These are phyloP conservation scores for Pammene aurita DNA, from an alignment of 2,888 invertebrate species.

Conservation along the genomic window DNA sequence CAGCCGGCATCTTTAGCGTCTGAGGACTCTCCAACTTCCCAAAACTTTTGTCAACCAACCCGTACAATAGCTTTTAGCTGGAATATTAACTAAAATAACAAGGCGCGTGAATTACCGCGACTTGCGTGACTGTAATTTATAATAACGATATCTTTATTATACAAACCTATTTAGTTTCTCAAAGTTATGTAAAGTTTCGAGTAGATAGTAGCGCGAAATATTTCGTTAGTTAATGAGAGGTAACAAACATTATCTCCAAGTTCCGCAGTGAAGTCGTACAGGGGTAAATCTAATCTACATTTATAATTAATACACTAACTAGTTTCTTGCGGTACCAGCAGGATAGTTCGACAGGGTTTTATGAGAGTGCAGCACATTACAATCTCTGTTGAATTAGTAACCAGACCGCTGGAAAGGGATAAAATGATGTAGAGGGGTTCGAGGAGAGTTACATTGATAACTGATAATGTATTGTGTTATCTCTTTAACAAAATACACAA, in stretches of 20 bases:
- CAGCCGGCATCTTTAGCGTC: slow-evolving; percentile 50
- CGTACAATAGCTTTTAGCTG: slow-evolving; percentile 41
- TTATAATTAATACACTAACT: slow-evolving; percentile 15
- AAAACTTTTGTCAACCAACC: slow-evolving; percentile 54
- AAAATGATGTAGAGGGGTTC: background rate
- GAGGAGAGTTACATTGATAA: background rate
- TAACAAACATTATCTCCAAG: slow-evolving; percentile 31
- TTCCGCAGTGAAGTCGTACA: slow-evolving; percentile 18
- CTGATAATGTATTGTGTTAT: no score
- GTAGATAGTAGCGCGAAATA: slow-evolving; percentile 28
- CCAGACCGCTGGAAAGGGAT: background rate
- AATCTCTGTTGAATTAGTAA: background rate
- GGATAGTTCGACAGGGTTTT: slow-evolving; percentile 1
- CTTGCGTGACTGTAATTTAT: slow-evolving; percentile 30
- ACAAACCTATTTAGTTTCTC: slow-evolving; percentile 31
- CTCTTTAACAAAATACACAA: no score
- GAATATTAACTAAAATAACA: slow-evolving; percentile 48
- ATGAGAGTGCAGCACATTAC: slow-evolving; percentile 8
- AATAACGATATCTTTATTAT: slow-evolving; percentile 33
- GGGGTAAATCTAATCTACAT: slow-evolving; percentile 30
- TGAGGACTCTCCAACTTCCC: slow-evolving; percentile 50
- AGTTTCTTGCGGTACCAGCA: background rate
- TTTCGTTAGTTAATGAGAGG: slow-evolving; percentile 30
- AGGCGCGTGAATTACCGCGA: slow-evolving; percentile 27
- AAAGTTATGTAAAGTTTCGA: slow-evolving; percentile 28